Evolutionary conservation across 2,113 vertebrate genomes (phyloP).

Genomic region (Hemiprocne comata): DNA sequence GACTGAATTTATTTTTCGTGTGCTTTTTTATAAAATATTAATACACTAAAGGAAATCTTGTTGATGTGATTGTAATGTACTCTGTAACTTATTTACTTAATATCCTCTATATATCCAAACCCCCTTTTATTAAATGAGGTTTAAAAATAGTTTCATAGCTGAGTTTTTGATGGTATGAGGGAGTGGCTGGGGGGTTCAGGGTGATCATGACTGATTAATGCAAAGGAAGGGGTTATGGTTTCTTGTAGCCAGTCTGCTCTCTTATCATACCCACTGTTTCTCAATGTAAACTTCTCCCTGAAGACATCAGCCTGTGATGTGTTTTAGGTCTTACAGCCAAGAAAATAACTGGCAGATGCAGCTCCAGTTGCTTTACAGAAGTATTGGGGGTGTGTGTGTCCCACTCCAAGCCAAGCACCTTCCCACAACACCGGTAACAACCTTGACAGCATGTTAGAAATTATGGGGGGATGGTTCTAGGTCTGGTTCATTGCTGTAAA

Average conservation of each 20-base stretch:
- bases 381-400: neutral
- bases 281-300: neutral
- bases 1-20: conserved; percentile 85
- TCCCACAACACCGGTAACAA: neutral
- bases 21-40: conserved; percentile 86
- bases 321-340: neutral
- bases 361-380: neutral
- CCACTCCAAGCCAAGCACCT: neutral
- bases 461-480: neutral
- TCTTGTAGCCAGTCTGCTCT: too few species aligned
- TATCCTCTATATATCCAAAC: conserved; percentile 80
- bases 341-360: neutral
- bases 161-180: neutral
- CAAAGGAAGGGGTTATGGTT: fast-evolving
- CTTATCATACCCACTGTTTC: too few species aligned
- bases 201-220: neutral
- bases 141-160: conserved; percentile 54
- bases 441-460: neutral
- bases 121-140: conserved; percentile 85
- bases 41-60: conserved; percentile 86
- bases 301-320: neutral
- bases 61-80: conserved; percentile 85
- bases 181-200: neutral
- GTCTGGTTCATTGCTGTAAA: neutral
- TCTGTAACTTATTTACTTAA: conserved; percentile 86